These are phyloP conservation scores for Orycteropus afer DNA, from an alignment of 2,113 vertebrate species.

Conservation along the genomic window DNA sequence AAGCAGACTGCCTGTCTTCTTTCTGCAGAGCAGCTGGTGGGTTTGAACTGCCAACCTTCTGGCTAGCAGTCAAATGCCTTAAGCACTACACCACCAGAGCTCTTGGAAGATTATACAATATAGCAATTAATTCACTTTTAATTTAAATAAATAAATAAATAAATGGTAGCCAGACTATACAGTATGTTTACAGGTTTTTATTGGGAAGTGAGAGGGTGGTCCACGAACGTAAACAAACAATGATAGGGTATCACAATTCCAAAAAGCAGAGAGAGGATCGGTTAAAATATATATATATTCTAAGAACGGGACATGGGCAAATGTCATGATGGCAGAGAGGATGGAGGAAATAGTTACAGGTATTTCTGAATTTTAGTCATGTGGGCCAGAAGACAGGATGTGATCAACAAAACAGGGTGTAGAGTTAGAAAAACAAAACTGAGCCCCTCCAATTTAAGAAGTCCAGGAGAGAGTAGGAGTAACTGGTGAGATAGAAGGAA, in stretches of 20 bases:
- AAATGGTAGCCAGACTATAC: background rate
- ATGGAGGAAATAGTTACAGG: background rate
- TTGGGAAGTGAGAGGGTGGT: background rate
- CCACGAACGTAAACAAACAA: conserved; percentile 52
- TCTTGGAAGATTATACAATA: background rate
- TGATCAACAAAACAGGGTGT: background rate
- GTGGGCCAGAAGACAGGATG: background rate
- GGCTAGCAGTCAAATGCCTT: too few species aligned
- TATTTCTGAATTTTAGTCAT: conserved; percentile 28
- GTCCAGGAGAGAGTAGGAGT: background rate
- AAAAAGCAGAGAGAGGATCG: conserved; percentile 6
- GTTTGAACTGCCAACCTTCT: too few species aligned
- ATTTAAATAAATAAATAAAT: too few species aligned
- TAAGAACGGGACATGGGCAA: background rate
- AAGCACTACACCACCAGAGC: too few species aligned
- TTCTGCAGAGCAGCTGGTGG: too few species aligned
- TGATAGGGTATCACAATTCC: background rate
- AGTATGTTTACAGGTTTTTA: background rate
- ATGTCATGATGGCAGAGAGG: background rate
- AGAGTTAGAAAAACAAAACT: background rate
- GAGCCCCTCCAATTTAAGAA: background rate
- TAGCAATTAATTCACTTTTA: background rate
- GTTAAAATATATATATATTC: background rate
- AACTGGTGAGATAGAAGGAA: background rate
- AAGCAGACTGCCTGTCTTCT: too few species aligned